Base-by-base conservation (phyloP, 2,113 vertebrate species). In the Pagrus major region DNA sequence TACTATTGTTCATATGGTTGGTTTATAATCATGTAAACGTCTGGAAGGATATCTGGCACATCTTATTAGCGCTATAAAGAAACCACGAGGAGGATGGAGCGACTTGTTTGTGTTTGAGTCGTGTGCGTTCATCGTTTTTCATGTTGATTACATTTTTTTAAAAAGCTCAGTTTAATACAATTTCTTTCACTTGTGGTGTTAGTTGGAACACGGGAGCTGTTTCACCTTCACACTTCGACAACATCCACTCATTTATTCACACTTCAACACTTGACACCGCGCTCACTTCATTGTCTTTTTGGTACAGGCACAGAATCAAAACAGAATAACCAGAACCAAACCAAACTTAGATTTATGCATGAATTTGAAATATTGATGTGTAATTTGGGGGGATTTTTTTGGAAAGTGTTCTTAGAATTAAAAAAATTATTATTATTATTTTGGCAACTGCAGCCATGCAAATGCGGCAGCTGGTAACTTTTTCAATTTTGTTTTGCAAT, bases 191-290 rank as follows among this genome's bases (percentile, higher is more conserved):
- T 44, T 16, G 2, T 42, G 71, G 18, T 46, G 39, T 58, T 16
- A 4, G 41, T 18, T 47, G n/a, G 18, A 47, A 67, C 16, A 21
- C 37, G 11, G 33, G 46, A 44, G 39, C 20, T 23, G 25, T 46
- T 42, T 64, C 51, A 46, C 51, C 61, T 66, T 56, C 42, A 76
- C 6, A 1, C 39, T 23, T 9, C 55, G 39, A 16, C 72, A 65
- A 14, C 49, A 23, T 61, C 58, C 23, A 12, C 33, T 18, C 5
- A 29, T 29, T 11, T 70, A 27, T 72, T 52, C 12, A 31, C 18
- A 27, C 7, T 35, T 35, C 46, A 23, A 27, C 15, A 15, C 18
- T 41, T 29, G 25, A 12, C 59, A 23, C 35, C 23, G 25, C 21
- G 20, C 51, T 65, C 35, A 60, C 23, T 51, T 39, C 58, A 35